Conservation (phyloP, 2,113 vertebrate species). For the Sinocyclocheilus grahami region DNA sequence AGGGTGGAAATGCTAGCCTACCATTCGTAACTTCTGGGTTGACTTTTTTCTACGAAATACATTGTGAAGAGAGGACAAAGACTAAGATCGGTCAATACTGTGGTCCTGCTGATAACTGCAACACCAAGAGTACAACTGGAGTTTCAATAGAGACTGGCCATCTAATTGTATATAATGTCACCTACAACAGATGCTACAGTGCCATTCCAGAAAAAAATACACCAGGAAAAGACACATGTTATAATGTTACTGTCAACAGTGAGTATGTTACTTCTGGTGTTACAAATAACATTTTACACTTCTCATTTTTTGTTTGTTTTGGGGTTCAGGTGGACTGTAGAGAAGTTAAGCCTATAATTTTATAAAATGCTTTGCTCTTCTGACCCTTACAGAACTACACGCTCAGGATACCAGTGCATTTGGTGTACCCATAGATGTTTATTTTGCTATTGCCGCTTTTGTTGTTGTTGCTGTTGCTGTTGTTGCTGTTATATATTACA, state of each 20-base stretch:
- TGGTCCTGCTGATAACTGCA: background rate
- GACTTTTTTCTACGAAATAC: background rate
- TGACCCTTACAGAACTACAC: background rate
- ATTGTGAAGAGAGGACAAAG: background rate
- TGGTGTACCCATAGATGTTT: too few species aligned
- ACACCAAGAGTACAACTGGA: rapidly evolving
- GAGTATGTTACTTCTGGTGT: background rate
- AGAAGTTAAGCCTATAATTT: background rate
- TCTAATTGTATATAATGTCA: background rate
- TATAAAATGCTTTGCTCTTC: background rate
- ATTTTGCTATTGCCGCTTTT: too few species aligned
- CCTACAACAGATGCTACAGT: background rate
- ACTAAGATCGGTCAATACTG: background rate
- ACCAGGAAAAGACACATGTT: background rate
- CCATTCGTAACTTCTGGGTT: rapidly evolving
- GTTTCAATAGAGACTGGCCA: background rate
- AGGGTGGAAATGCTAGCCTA: background rate
- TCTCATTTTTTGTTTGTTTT: background rate
- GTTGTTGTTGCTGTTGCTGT: background rate
- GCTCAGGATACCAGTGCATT: too few species aligned
- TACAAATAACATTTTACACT: background rate
- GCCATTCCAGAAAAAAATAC: background rate
- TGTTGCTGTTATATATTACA: background rate
- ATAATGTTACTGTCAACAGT: background rate
- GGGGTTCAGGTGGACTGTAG: background rate